A percentile compares a stretch with the other conserved stretches of the same genome.
These are phyloP conservation scores for Melieria picta DNA, from an alignment of 2,888 invertebrate species.

Conservation along the genomic window DNA sequence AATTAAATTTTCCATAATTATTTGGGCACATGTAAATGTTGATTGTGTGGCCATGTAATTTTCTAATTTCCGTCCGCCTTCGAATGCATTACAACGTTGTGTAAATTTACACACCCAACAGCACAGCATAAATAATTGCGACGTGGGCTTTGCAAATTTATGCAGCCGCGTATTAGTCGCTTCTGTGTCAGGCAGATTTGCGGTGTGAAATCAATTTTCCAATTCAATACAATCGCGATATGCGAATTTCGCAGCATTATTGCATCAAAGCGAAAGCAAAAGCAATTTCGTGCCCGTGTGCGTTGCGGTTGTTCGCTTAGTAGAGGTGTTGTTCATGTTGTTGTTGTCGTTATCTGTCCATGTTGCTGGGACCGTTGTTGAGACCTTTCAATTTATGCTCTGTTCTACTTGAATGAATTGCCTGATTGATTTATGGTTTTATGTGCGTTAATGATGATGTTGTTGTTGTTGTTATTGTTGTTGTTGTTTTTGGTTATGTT, in stretches of 20 bases:
- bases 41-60: too few species aligned
- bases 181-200: not conserved
- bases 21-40: too few species aligned
- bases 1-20: too few species aligned
- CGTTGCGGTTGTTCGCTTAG: not conserved
- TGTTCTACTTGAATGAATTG: slow-evolving; percentile 28
- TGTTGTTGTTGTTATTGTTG: not conserved
- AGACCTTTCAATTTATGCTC: slow-evolving; percentile 24
- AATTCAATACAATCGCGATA: slow-evolving; percentile 16
- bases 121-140: too few species aligned
- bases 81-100: too few species aligned
- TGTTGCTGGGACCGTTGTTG: slow-evolving; percentile 5
- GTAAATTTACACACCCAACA: too few species aligned
- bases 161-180: too few species aligned
- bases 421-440: slow-evolving; percentile 41
- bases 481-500: not conserved
- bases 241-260: not conserved
- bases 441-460: slow-evolving; percentile 11
- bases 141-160: too few species aligned
- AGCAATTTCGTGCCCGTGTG: too few species aligned
- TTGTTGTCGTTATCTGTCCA: not conserved
- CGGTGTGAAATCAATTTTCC: slow-evolving; percentile 27
- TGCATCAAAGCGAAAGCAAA: too few species aligned
- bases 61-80: too few species aligned
- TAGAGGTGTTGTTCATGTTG: not conserved